These are phyloP conservation scores for Arnoldichthys spilopterus DNA, from an alignment of 2,797 vertebrate genomes.

Conservation along the genomic window DNA sequence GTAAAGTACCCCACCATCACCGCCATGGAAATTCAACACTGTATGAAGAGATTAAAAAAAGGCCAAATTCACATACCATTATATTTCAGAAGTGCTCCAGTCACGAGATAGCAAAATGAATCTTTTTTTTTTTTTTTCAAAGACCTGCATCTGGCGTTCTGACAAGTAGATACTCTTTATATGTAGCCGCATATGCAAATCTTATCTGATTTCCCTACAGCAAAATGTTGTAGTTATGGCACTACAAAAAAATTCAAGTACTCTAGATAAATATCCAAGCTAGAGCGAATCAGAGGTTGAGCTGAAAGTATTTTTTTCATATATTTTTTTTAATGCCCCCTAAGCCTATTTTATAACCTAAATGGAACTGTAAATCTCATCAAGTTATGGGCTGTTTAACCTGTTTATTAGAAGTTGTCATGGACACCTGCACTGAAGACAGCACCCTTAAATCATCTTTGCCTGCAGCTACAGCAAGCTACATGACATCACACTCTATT, in stretches of 20 bases:
- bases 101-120: background rate
- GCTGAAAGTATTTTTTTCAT: background rate
- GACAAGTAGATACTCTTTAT: background rate
- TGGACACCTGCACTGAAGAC: constrained; percentile 20
- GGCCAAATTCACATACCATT: background rate
- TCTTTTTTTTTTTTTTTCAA: background rate
- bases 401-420: background rate
- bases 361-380: constrained; percentile 13
- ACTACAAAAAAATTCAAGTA: no score
- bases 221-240: no score
- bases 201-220: background rate
- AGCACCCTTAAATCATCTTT: background rate
- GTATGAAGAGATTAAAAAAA: background rate
- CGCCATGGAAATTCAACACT: background rate
- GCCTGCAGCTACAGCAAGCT: background rate
- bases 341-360: constrained; percentile 6
- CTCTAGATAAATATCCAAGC: background rate
- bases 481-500: background rate
- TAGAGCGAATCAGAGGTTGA: background rate
- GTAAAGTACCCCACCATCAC: no score
- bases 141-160: background rate
- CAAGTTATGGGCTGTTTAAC: constrained; percentile 10
- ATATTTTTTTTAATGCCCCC: background rate
- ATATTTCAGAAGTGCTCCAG: background rate
- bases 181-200: no score